These are phyloP conservation scores for Acronicta psi DNA, from an alignment of 2,888 invertebrate species.

Conservation along the genomic window DNA sequence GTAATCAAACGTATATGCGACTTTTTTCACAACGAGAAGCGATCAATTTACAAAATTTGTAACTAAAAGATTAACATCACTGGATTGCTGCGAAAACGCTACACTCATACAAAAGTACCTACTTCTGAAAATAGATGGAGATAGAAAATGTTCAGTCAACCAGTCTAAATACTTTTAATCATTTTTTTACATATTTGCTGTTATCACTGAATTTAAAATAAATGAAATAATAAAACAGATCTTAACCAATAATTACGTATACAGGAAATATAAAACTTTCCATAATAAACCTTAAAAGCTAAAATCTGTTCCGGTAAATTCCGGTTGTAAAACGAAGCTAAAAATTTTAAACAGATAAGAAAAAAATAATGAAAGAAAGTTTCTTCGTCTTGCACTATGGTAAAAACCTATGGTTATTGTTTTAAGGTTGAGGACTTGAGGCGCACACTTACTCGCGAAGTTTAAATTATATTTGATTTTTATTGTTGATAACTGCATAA, in stretches of 20 bases:
- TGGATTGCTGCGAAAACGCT: constrained; percentile 90
- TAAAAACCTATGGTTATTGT: not conserved
- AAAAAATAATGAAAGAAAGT: constrained; percentile 4
- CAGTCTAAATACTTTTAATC: constrained; percentile 70
- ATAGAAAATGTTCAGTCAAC: constrained; percentile 88
- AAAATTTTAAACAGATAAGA: constrained; percentile 35
- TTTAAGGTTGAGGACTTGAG: too few species aligned
- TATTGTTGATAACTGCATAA: too few species aligned
- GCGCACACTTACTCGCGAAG: too few species aligned
- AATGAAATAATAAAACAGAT: constrained; percentile 4
- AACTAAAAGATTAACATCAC: constrained; percentile 90
- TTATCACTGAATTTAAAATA: not conserved
- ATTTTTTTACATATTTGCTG: constrained; percentile 1
- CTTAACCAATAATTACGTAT: not conserved
- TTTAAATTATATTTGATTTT: too few species aligned
- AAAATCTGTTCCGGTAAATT: constrained; percentile 58
- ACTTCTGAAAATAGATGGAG: constrained; percentile 92
- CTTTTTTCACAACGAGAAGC: constrained; percentile 81
- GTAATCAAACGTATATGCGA: constrained; percentile 80
- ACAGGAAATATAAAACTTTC: not conserved
- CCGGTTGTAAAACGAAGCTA: constrained; percentile 57
- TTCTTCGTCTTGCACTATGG: not conserved
- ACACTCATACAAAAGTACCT: constrained; percentile 91
- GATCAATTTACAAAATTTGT: constrained; percentile 88
- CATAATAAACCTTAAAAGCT: constrained; percentile 34